A percentile compares a stretch with the other conserved stretches of the same genome.
Conservation (phyloP, 1,140 invertebrate genomes). For the Araneus ventricosus region DNA sequence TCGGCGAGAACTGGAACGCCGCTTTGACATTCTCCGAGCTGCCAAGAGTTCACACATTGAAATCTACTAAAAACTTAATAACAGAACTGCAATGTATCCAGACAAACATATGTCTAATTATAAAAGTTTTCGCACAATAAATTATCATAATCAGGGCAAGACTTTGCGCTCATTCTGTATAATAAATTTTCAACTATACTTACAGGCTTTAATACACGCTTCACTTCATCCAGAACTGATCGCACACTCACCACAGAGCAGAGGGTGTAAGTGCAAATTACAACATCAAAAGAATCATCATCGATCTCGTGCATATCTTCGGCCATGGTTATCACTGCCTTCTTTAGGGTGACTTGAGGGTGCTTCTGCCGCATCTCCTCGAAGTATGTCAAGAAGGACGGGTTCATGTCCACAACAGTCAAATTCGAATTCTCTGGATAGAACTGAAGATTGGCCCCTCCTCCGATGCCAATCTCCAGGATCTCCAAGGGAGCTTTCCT, state of each 20-base stretch:
- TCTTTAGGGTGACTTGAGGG: slow-evolving; percentile 3
- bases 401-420: slow-evolving; percentile 56
- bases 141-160: neutral
- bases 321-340: slow-evolving; percentile 68
- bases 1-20: too few species aligned
- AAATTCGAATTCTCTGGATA: slow-evolving; percentile 56
- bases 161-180: too few species aligned
- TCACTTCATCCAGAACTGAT: slow-evolving; percentile 78
- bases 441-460: slow-evolving; percentile 62
- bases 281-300: slow-evolving; percentile 78
- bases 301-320: slow-evolving; percentile 78
- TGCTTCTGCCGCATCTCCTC: neutral
- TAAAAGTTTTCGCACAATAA: too few species aligned
- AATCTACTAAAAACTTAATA: too few species aligned
- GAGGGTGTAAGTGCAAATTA: slow-evolving; percentile 78
- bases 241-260: slow-evolving; percentile 78
- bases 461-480: slow-evolving; percentile 72
- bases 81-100: too few species aligned
- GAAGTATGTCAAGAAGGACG: slow-evolving; percentile 53
- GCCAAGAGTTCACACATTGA: too few species aligned
- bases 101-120: too few species aligned
- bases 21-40: too few species aligned
- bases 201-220: slow-evolving; percentile 78
- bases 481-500: neutral
- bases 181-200: neutral